Evolutionary conservation across 2,797 vertebrate genomes (phyloP).

Genomic region (Chanos chanos): DNA sequence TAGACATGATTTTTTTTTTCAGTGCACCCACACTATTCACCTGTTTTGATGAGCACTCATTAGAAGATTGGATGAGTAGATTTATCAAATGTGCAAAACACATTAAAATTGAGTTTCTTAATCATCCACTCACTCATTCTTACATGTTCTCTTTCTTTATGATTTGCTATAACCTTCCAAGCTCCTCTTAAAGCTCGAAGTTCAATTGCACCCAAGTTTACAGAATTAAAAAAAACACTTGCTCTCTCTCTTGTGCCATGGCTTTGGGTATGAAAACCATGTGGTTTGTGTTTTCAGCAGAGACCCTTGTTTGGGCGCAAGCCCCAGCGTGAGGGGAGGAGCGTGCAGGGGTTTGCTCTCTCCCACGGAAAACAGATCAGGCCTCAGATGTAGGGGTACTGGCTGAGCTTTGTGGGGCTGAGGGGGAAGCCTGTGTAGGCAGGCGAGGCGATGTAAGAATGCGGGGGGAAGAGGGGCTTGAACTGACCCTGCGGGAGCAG

Average conservation of each 20-base stretch:
- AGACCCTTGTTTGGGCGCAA: constrained; percentile 28
- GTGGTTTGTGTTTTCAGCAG: constrained; percentile 66
- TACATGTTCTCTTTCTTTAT: constrained; percentile 57
- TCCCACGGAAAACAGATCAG: constrained; percentile 52
- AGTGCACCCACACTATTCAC: constrained; percentile 85
- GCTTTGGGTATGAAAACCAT: constrained; percentile 89
- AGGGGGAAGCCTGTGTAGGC: constrained; percentile 91
- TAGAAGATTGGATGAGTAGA: constrained; percentile 95
- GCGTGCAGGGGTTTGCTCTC: constrained; percentile 45
- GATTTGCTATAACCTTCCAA: constrained; percentile 58
- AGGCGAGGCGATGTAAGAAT: constrained; percentile 93
- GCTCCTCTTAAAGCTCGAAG: constrained; percentile 88
- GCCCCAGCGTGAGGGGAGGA: not conserved
- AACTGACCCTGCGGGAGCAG: constrained; percentile 89
- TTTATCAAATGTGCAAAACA: constrained; percentile 99
- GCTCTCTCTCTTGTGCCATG: constrained; percentile 91
- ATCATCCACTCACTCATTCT: constrained; percentile 62
- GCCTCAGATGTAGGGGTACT: constrained; percentile 95
- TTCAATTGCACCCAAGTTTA: constrained; percentile 97
- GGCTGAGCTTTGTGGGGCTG: constrained; percentile 97
- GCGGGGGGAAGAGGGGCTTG: constrained; percentile 91
- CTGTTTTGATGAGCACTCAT: constrained; percentile 93
- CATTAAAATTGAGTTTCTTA: constrained; percentile 87
- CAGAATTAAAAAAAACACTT: constrained; percentile 94
- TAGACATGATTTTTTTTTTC: constrained; percentile 75